Base-by-base conservation (phyloP, 53 echinoderm and acorn worm species). In the Holothuria scabra region DNA sequence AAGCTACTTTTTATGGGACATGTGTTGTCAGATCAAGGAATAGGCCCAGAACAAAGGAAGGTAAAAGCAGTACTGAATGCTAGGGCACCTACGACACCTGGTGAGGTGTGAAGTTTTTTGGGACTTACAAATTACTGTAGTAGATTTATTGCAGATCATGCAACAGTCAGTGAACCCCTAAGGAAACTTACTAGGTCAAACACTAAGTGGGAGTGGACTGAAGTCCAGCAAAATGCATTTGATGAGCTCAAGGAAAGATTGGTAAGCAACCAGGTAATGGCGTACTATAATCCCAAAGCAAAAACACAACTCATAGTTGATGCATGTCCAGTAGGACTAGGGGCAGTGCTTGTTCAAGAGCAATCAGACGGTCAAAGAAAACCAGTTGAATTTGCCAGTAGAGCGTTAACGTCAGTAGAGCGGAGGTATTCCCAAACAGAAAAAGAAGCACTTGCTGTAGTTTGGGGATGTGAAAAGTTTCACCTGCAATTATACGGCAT, bases 381-480 rank as follows among this genome's bases (percentile, higher is more conserved):
- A 65, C 65, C 65, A 65, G 65, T 65, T 3, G 65, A 65, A 65
- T 65, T 65, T 23, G 65, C 65, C 5, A 23, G 29, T 65, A 28
- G 65, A 65, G 29, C 24, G 7, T 24, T 65, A 65, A 28, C 24
- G 65, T 31, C 65, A 28, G 65, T n/a, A 65, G 65, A 28, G 28
- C 4, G 24, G 25, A 28, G 65, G 65, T 65, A 65, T 65, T 65
- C 65, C 26, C 65, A 65, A 65, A 24, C 25, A 6, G 31, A 65
- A n/a, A 65, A 65, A 65, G 65, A 65, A 28, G 65, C 22, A 65
- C 24, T 65, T 28, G 65, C 65, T 65, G 65, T 65, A 31, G 65
- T 65, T 28, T 65, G 65, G 65, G 65, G 65, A 8, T 41, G 41
- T 6, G 41, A 41, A 41, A 23, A 0, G 65, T 65, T 4, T 23